Percentiles rank a stretch among this genome's conserved stretches.
Conservation (phyloP, 1,140 invertebrate genomes). For the Drosophila repleta region DNA sequence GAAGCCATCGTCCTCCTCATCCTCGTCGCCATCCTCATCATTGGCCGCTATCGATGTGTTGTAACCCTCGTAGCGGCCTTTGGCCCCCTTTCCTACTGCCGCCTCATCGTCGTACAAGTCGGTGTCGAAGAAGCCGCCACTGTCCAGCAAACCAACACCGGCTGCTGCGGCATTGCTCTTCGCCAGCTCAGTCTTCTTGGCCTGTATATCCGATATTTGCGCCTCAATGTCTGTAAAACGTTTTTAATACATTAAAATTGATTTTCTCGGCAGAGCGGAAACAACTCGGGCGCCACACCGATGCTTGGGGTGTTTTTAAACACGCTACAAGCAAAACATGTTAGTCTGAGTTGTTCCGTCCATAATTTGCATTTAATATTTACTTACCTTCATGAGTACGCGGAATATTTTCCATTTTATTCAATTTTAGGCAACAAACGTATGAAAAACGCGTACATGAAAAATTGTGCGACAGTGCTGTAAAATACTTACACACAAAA, state of each 20-base stretch:
- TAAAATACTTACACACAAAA: slow-evolving; percentile 8
- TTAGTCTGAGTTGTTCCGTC: not conserved
- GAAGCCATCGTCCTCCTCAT: slow-evolving; percentile 90
- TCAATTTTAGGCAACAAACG: slow-evolving; percentile 47
- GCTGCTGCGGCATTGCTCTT: slow-evolving; percentile 86
- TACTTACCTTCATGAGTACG: slow-evolving; percentile 92
- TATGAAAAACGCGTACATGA: slow-evolving; percentile 69
- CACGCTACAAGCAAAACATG: not conserved
- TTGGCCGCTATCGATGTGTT: slow-evolving; percentile 98
- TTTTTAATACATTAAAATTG: slow-evolving; percentile 45
- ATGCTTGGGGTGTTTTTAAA: not conserved
- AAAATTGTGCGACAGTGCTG: slow-evolving; percentile 51
- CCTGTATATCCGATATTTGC: slow-evolving; percentile 95
- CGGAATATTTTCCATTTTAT: slow-evolving; percentile 89
- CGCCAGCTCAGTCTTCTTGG: slow-evolving; percentile 91
- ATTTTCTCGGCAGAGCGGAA: slow-evolving; percentile 36
- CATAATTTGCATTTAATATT: slow-evolving; percentile 22
- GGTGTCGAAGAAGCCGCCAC: slow-evolving; percentile 93
- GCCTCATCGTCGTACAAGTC: slow-evolving; percentile 94
- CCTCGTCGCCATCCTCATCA: slow-evolving; percentile 92
- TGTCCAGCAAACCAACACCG: slow-evolving; percentile 94
- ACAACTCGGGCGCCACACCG: not conserved
- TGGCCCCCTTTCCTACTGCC: slow-evolving; percentile 85
- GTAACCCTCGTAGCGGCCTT: slow-evolving; percentile 95
- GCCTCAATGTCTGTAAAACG: slow-evolving; percentile 93